Evolutionary conservation across 2,888 invertebrate species (phyloP).

Genomic region (Malthinus seriepunctatus): DNA sequence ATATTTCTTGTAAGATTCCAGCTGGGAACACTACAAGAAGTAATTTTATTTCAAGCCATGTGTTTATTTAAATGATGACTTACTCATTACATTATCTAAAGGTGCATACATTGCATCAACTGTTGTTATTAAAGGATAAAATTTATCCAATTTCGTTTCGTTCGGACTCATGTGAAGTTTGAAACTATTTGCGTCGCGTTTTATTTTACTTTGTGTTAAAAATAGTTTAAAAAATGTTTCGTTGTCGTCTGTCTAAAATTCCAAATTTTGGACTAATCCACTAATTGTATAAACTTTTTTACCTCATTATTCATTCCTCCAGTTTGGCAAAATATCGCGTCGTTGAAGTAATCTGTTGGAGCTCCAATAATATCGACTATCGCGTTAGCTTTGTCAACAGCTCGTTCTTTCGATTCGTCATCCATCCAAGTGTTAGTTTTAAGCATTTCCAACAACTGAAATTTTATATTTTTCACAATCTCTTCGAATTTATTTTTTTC

Average conservation of each 20-base stretch:
- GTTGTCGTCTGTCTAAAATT: not conserved
- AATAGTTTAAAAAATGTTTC: not conserved
- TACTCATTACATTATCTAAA: slow-evolving; percentile 10
- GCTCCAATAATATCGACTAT: slow-evolving; percentile 35
- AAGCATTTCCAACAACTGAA: slow-evolving; percentile 30
- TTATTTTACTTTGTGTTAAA: not conserved
- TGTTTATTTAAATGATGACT: not conserved
- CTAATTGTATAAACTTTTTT: too few relatives aligned
- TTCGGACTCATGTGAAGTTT: not conserved
- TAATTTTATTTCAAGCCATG: not conserved
- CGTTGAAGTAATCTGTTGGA: slow-evolving; percentile 37
- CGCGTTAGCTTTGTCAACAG: slow-evolving; percentile 32
- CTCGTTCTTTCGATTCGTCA: slow-evolving; percentile 31
- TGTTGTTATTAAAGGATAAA: slow-evolving; percentile 1
- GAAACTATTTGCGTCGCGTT: not conserved
- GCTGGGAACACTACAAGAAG: slow-evolving; percentile 64
- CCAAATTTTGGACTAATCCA: not conserved
- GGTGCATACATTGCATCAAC: slow-evolving; percentile 12
- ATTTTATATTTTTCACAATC: slow-evolving; percentile 33
- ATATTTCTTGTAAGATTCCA: slow-evolving; percentile 83
- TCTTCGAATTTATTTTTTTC: slow-evolving; percentile 25
- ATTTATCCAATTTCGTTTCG: not conserved
- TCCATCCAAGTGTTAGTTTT: slow-evolving; percentile 35
- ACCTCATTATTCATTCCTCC: not conserved
- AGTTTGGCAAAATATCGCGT: slow-evolving; percentile 25